These are phyloP conservation scores for Saxidomus purpurata DNA, from an alignment of 1,140 invertebrate genomes.

Conservation along the genomic window DNA sequence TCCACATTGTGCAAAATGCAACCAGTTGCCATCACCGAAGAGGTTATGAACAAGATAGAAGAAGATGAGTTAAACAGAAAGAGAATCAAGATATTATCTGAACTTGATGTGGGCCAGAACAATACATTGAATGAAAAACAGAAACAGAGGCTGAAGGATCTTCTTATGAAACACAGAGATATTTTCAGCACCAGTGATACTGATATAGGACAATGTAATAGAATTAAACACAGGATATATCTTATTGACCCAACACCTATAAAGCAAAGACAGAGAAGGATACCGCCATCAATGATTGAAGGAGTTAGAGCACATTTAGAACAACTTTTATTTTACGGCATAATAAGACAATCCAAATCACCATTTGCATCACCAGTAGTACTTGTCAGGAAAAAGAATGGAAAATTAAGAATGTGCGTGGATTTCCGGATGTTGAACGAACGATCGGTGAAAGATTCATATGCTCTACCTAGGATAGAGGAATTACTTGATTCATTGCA, in stretches of 20 bases:
- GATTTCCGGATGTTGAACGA: slow-evolving; percentile 3
- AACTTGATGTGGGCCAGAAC: background rate
- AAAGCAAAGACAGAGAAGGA: slow-evolving; percentile 2
- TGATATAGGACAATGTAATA: background rate
- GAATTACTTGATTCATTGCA: background rate
- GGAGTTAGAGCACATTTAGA: slow-evolving; percentile 4
- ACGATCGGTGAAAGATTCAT: background rate
- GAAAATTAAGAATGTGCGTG: background rate
- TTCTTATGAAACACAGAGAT: background rate
- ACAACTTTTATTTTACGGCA: background rate
- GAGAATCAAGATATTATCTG: background rate
- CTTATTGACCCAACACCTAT: slow-evolving; percentile 16
- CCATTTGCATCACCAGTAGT: background rate
- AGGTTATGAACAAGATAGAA: background rate
- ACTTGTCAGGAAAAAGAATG: slow-evolving; percentile 15
- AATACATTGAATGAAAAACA: background rate
- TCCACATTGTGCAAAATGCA: slow-evolving; percentile 60
- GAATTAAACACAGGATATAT: slow-evolving; percentile 13
- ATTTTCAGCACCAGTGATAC: slow-evolving; percentile 26
- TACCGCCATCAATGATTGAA: slow-evolving; percentile 2
- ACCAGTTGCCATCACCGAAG: slow-evolving; percentile 42
- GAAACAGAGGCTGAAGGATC: background rate
- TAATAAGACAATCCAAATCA: slow-evolving; percentile 11
- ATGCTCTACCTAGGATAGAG: slow-evolving; percentile 30
- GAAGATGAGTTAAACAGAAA: background rate